Percentiles rank a stretch among this genome's conserved stretches.
These are phyloP conservation scores for Stictonetta naevosa DNA, from an alignment of 2,113 vertebrate genomes.

Conservation along the genomic window DNA sequence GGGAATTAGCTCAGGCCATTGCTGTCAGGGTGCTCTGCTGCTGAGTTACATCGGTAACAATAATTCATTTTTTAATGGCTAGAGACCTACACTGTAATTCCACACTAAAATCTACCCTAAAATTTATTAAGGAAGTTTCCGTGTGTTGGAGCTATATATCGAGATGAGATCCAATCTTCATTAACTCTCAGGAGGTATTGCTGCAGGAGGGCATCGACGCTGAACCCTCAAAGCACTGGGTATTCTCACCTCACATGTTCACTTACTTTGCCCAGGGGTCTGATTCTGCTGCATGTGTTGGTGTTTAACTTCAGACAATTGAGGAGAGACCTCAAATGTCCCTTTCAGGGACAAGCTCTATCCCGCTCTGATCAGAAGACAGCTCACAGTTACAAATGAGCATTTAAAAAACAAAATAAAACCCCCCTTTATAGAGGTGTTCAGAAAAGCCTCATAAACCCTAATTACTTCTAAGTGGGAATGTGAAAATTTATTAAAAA, in stretches of 20 bases:
- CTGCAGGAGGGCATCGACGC: neutral
- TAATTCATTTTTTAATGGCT: slow-evolving; percentile 32
- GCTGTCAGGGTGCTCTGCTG: neutral
- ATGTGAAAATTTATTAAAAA: neutral
- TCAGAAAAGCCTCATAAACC: neutral
- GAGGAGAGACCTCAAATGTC: neutral
- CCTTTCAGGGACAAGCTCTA: neutral
- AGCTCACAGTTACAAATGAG: neutral
- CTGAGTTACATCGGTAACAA: neutral
- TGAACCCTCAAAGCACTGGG: neutral
- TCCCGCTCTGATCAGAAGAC: neutral
- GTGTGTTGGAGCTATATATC: neutral
- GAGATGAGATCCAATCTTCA: neutral
- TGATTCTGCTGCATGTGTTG: neutral
- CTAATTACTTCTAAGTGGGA: neutral
- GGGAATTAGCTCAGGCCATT: slow-evolving; percentile 29
- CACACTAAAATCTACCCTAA: neutral
- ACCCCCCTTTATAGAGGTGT: neutral
- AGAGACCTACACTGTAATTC: slow-evolving; percentile 24
- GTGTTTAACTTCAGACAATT: neutral
- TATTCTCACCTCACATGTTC: rapidly evolving
- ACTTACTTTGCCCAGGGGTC: neutral
- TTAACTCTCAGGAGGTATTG: neutral
- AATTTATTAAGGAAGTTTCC: slow-evolving; percentile 50
- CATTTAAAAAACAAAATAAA: neutral